These are phyloP conservation scores for Propithecus coquereli DNA, from an alignment of 2,113 vertebrate genomes.

Conservation along the genomic window DNA sequence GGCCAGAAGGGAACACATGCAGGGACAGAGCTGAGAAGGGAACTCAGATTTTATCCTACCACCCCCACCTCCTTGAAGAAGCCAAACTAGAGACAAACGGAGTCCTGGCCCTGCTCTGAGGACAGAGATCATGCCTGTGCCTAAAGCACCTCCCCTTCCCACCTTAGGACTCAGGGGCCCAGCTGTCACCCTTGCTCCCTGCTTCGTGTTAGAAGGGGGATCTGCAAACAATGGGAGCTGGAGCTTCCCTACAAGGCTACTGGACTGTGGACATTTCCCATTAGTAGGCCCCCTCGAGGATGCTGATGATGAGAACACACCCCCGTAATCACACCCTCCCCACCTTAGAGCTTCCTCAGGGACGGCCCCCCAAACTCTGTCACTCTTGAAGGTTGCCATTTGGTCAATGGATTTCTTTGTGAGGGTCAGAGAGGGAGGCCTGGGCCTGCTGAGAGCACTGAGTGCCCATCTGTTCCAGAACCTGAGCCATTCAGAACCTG, in stretches of 20 bases:
- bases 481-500: background rate
- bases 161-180: background rate
- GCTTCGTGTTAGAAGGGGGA: background rate
- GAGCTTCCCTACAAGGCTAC: background rate
- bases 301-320: background rate
- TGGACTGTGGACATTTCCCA: too few relatives aligned
- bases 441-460: background rate
- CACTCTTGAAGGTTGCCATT: background rate
- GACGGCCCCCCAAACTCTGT: background rate
- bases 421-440: background rate
- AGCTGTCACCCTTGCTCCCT: background rate
- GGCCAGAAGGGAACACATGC: constrained; percentile 41
- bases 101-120: background rate
- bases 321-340: background rate
- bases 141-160: background rate
- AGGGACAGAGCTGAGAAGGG: background rate
- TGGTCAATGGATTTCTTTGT: background rate
- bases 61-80: background rate
- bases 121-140: background rate
- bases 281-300: background rate
- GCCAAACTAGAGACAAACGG: background rate
- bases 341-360: background rate
- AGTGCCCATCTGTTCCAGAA: constrained; percentile 14
- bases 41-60: background rate
- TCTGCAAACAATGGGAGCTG: background rate